Evolutionary conservation across 2,888 invertebrate genomes (phyloP), one percentile per base, ranked within the genome.

Genomic region (Amblyjoppa fuscipennis): DNA sequence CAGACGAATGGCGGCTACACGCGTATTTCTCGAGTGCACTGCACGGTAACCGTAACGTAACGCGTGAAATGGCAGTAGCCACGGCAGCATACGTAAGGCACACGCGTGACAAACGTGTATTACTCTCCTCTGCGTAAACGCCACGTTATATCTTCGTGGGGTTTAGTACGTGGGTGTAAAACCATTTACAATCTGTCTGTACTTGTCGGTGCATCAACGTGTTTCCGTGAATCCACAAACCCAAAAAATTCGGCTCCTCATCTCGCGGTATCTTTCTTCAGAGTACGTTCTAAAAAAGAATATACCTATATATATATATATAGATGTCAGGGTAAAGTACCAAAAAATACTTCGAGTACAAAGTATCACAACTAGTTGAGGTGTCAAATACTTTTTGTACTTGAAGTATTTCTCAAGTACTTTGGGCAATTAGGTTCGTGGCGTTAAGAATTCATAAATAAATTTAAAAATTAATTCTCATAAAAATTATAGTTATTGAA

Each of bases 31-130:
- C 49, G 49, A 61, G 61, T 45, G 45, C 38, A 45, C 45, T 61
- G 61, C 31, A 28, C 51, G 31, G 25, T 34, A 28, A 74, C 25
- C 74, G 74, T 38, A 64, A 51, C 49, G 25, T 64, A 64, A 75
- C 64, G 16, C n/a, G 51, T 68, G 74, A 34, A 51, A 20, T 13
- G 41, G 28, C 59, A 59, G 28, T n/a, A 25, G 28, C 3, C 4
- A 31, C 38, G n/a, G 20, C 49, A 25, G 34, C 61, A 49, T 70
- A 56, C 31, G 61, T 51, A 59, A 59, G 61, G 56, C 41, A 64
- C 59, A 61, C 25, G 61, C 61, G 49, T 79, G 79, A 80, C 79
- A 80, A 73, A 80, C 79, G 79, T 16, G 45, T 61, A 64, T 77
- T 68, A 66, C 66, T 38, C 53, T 66, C 49, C 66, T 71, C 64